Base-by-base conservation (phyloP, 2,797 vertebrate genomes). In the Sebastes dallii region DNA sequence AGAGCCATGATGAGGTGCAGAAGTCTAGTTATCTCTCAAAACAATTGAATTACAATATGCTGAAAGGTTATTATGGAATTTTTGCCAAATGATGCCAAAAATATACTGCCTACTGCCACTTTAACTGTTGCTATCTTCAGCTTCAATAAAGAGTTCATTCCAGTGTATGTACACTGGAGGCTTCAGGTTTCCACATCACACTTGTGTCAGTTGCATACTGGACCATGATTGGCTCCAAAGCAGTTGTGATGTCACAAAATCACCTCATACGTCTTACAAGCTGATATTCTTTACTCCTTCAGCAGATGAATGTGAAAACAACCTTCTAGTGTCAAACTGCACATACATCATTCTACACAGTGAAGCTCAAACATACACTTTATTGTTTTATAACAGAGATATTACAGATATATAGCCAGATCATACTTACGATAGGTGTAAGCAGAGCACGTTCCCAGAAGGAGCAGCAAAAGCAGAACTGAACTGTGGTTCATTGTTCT, bases 401-500 rank as follows among this genome's bases (percentile, higher is more conserved):
- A 20, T 27, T 0, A 29, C 20, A 25, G 6, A 24, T 8, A 25
- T 8, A 6, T 4, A 18, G 6, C 2, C 14, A 1, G 14, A 27
- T 56, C n/a, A 24, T 39, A 59, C 80, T 85, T 61, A 85, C 87
- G 8, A 20, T 81, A 62, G 30, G 0, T 14, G 25, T n/a, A 0
- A 27, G 60, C 75, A 4, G 11, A 75, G 34, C 72, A 36, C 1
- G 34, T 61, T 0, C 42, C 73, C 75, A 83, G 20, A 2, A 79
- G 30, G 24, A 89, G 9, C 24, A 78, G 1, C 42, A 87, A n/a
- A 32, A 72, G 24, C 69, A 79, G 70, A 20, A 24, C 0, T 46
- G 25, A 10, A 4, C 8, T 25, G 25, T 20, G 11, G 9, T 55
- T 83, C 89, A 89, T 91, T 62, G 16, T 81, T 75, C 66, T 83